Conservation (phyloP, 2,113 vertebrate species). For the Antechinus flavipes region DNA sequence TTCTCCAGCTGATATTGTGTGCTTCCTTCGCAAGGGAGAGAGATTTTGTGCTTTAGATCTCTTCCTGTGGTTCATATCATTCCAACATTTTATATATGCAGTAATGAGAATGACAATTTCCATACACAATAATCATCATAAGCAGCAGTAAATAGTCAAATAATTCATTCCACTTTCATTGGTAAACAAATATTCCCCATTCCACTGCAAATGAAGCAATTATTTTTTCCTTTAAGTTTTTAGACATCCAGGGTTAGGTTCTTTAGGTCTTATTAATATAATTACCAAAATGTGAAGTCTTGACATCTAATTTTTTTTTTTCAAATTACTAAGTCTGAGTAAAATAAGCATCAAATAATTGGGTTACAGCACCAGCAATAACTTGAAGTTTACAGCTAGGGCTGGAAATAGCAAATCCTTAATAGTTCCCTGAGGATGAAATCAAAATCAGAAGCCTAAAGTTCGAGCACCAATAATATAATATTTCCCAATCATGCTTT, state of each 20-base stretch:
- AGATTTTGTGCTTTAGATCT: not conserved
- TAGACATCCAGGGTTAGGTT: not conserved
- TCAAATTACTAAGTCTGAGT: constrained; percentile 67
- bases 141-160: not conserved
- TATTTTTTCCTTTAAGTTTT: constrained; percentile 1
- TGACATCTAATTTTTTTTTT: constrained; percentile 65
- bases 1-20: not conserved
- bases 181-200: not conserved
- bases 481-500: not conserved
- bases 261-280: constrained; percentile 35
- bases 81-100: not conserved
- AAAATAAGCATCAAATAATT: constrained; percentile 56
- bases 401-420: constrained; percentile 34
- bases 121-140: not conserved
- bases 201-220: not conserved
- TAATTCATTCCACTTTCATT: no score
- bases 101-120: not conserved
- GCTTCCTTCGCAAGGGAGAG: not conserved
- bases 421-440: constrained; percentile 27
- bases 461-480: not conserved
- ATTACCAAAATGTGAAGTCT: constrained; percentile 66
- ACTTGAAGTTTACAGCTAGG: constrained; percentile 17
- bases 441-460: constrained; percentile 34
- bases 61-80: not conserved
- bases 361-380: not conserved